These are phyloP conservation scores for Hydrolagus affinis DNA, from an alignment of 2,113 vertebrate genomes.

Conservation along the genomic window DNA sequence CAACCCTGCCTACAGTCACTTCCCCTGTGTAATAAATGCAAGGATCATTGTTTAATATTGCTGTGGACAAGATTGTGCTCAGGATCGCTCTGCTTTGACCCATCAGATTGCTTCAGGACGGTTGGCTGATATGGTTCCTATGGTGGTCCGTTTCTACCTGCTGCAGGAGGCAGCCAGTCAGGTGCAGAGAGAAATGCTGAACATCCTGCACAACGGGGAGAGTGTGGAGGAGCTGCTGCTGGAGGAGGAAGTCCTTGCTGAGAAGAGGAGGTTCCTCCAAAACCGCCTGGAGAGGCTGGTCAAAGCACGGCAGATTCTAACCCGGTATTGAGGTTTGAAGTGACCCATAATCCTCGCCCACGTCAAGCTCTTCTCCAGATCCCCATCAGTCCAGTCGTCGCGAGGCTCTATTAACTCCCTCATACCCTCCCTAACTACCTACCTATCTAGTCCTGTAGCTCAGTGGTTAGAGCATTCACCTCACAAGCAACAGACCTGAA, in stretches of 20 bases:
- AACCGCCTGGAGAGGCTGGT: conserved; percentile 12
- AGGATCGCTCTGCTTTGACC: not conserved
- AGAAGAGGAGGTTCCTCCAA: not conserved
- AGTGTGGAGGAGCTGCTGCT: not conserved
- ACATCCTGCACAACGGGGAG: not conserved
- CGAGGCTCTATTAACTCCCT: no score
- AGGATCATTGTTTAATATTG: no score
- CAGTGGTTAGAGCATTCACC: no score
- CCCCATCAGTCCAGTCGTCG: no score
- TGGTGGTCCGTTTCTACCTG: conserved; percentile 26
- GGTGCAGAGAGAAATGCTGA: not conserved
- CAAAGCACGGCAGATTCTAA: conserved; percentile 9
- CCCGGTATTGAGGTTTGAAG: not conserved
- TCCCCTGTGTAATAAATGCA: no score
- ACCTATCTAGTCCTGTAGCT: no score
- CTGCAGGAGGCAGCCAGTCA: conserved; percentile 11
- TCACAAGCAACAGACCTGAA: no score
- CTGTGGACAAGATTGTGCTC: not conserved
- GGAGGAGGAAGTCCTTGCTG: conserved; percentile 11
- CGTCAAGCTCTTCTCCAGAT: no score
- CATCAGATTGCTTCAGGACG: conserved; percentile 32
- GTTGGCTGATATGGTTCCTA: conserved; percentile 28
- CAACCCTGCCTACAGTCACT: no score
- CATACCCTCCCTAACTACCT: no score
- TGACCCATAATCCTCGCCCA: no score